Evolutionary conservation across 2,888 invertebrate genomes (phyloP).

Genomic region (Oxyteleia sp.): DNA sequence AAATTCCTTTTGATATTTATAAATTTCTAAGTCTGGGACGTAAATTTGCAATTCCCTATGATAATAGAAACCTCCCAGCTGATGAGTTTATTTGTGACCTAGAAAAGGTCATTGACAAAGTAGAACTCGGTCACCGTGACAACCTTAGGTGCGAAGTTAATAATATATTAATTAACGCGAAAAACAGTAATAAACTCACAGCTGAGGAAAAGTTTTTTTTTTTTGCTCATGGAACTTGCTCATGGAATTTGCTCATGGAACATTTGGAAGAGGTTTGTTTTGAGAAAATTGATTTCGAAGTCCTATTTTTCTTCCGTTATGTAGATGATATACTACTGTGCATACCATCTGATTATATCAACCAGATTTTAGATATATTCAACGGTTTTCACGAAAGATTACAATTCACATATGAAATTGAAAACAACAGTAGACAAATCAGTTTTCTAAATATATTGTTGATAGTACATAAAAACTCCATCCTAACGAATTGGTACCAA

Average conservation of each 20-base stretch:
- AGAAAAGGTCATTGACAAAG: background rate
- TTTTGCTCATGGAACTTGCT: background rate
- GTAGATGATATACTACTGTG: conserved; percentile 47
- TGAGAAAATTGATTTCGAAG: background rate
- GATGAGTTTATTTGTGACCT: conserved; percentile 18
- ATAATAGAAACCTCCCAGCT: conserved; percentile 13
- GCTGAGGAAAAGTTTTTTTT: background rate
- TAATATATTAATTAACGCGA: conserved; percentile 8
- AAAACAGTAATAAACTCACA: background rate
- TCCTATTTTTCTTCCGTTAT: conserved; percentile 22
- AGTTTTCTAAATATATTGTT: conserved; percentile 17
- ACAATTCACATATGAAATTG: conserved; percentile 13
- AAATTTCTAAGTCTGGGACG: conserved; percentile 26
- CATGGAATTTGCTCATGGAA: conserved; percentile 11
- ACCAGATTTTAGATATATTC: background rate
- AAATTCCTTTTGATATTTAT: conserved; percentile 7
- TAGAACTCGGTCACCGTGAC: background rate
- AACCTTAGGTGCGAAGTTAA: conserved; percentile 1
- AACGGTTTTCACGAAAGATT: conserved; percentile 10
- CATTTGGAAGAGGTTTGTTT: conserved; percentile 5
- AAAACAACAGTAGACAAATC: conserved; percentile 6
- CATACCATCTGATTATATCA: conserved; percentile 4
- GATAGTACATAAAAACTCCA: background rate
- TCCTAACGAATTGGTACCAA: background rate
- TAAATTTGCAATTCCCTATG: conserved; percentile 13